These are phyloP conservation scores for Oreochromis aureus DNA, from an alignment of 2,113 vertebrate species.

Conservation along the genomic window DNA sequence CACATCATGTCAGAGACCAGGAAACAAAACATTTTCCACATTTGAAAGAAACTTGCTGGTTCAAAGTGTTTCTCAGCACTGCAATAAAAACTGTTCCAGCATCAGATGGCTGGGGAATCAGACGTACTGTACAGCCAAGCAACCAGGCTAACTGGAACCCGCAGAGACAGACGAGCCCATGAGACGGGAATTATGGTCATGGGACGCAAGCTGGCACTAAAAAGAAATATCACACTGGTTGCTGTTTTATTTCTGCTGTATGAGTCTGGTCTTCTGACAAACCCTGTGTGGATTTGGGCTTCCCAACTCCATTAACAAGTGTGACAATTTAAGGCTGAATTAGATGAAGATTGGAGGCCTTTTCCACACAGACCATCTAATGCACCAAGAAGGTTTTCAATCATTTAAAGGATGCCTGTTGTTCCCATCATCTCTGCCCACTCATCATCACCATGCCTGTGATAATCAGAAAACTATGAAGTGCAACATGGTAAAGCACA, in stretches of 20 bases:
- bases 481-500: background rate
- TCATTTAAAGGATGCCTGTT: background rate
- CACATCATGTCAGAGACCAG: background rate
- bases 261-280: background rate
- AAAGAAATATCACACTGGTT: background rate
- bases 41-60: background rate
- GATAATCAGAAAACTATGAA: background rate
- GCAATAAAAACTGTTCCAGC: background rate
- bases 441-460: background rate
- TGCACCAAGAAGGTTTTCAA: background rate
- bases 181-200: background rate
- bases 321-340: background rate
- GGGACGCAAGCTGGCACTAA: background rate
- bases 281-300: background rate
- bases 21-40: background rate
- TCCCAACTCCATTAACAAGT: background rate
- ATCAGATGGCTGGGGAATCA: background rate
- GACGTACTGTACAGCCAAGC: background rate
- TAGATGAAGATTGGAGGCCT: background rate
- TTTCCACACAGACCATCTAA: background rate
- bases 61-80: background rate
- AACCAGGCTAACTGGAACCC: background rate
- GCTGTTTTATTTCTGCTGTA: background rate
- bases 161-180: background rate
- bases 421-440: background rate